phyloP scores from a whole-genome alignment of 2,888 invertebrate species.

The Noctua janthina region DNA sequence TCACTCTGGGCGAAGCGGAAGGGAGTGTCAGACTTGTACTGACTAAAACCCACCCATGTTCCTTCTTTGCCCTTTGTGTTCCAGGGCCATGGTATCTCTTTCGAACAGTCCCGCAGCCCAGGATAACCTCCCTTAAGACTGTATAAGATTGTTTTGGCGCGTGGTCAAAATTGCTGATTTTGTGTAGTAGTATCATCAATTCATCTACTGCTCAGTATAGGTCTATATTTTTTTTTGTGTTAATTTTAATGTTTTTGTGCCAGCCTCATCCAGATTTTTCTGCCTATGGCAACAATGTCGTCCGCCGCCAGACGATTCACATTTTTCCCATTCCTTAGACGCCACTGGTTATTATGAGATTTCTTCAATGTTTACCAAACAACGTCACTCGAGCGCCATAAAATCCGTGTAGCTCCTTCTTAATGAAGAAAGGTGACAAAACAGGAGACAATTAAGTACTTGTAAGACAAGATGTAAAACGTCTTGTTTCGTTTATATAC shows the following conservation, averaged over 20 bases:
- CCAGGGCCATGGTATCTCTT: too few species aligned
- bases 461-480: conserved; percentile 3
- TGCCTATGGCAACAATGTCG: too few species aligned
- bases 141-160: not conserved
- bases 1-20: too few species aligned
- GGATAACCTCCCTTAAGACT: too few species aligned
- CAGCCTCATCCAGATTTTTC: not conserved
- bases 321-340: not conserved
- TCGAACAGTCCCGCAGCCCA: too few species aligned
- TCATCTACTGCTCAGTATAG: not conserved
- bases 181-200: not conserved
- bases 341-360: not conserved
- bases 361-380: not conserved
- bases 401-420: not conserved
- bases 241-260: not conserved
- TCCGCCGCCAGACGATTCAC: too few species aligned
- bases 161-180: not conserved
- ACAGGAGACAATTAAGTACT: not conserved
- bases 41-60: too few species aligned
- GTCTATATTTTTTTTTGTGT: not conserved
- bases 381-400: not conserved
- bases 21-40: too few species aligned
- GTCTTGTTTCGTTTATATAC: conserved; percentile 1
- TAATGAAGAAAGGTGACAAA: not conserved
- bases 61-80: too few species aligned